Evolutionary conservation across 23 tunicate genomes (phyloP).

Genomic region (Halocynthia roretzi): DNA sequence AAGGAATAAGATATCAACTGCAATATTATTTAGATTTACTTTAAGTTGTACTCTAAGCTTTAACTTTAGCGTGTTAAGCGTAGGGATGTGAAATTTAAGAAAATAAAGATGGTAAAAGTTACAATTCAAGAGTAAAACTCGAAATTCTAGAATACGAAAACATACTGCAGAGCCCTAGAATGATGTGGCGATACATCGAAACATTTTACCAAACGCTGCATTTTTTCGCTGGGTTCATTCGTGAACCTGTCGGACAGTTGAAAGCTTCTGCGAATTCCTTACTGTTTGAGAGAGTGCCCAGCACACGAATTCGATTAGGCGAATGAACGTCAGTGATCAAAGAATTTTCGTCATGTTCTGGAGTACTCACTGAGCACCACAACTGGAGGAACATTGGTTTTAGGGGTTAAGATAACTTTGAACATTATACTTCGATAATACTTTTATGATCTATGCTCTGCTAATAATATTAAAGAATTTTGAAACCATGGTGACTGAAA

Average conservation of each 20-base stretch:
- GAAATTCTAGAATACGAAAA: not conserved
- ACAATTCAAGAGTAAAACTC: no score
- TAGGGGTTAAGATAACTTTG: not conserved
- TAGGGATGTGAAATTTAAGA: no score
- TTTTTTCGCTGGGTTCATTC: constrained; percentile 81
- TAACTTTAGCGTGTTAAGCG: no score
- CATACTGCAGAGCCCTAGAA: not conserved
- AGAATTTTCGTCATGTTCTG: constrained; percentile 20
- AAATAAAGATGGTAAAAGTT: no score
- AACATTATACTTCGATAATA: no score
- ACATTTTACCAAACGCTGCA: constrained; percentile 71
- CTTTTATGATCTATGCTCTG: no score
- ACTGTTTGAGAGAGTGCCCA: constrained; percentile 55
- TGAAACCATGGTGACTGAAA: no score
- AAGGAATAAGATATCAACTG: no score
- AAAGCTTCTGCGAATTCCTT: constrained; percentile 62
- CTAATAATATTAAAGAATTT: no score
- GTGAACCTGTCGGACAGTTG: constrained; percentile 55
- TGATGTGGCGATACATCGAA: not conserved
- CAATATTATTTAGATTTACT: no score
- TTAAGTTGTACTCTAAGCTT: no score
- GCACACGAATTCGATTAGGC: constrained; percentile 54
- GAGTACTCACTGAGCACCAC: constrained; percentile 76
- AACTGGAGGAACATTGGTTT: constrained; percentile 17
- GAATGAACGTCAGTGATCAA: constrained; percentile 51